Evolutionary conservation across 1,140 invertebrate species (phyloP).

Genomic region (Pygmarrhopalites habei): DNA sequence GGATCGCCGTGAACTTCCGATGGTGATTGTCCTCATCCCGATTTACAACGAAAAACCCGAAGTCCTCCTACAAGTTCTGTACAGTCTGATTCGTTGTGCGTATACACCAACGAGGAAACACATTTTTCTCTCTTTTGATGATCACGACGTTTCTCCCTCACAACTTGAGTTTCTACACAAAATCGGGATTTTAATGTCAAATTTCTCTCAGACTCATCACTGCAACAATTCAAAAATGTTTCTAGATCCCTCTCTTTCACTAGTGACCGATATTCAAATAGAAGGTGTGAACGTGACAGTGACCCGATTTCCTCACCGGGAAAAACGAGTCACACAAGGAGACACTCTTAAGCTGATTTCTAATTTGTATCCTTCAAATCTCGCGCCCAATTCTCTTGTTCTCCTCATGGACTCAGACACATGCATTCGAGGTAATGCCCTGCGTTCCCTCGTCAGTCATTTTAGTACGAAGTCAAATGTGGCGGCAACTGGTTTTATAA

Average conservation of each 20-base stretch:
- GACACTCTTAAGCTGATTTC: background rate
- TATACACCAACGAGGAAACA: background rate
- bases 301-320: background rate
- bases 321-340: background rate
- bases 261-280: background rate
- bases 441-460: background rate
- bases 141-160: background rate
- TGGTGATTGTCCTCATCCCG: background rate
- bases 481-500: background rate
- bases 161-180: background rate
- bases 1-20: too few species aligned
- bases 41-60: background rate
- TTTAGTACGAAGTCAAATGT: background rate
- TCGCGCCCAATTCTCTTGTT: background rate
- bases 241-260: background rate
- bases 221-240: too few species aligned
- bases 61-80: background rate
- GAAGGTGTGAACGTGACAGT: background rate
- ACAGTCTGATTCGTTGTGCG: background rate
- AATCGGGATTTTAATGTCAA: background rate
- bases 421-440: background rate
- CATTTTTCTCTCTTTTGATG: background rate
- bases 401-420: background rate
- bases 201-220: background rate
- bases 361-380: background rate